These are phyloP conservation scores for Nymphalis c-album DNA, from an alignment of 2,888 invertebrate species.

Conservation along the genomic window DNA sequence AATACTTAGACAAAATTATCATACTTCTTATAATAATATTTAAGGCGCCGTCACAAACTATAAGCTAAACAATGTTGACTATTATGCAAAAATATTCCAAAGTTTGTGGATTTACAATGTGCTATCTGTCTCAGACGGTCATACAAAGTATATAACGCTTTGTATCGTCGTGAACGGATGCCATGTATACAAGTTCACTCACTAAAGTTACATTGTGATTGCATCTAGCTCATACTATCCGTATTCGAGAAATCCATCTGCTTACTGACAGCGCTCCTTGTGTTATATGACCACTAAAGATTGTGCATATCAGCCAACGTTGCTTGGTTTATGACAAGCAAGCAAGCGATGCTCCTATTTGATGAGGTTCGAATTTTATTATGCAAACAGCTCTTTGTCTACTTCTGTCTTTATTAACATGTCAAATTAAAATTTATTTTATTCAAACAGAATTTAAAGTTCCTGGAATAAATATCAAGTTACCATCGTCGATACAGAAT, in stretches of 20 bases:
- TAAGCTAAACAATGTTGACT: no score
- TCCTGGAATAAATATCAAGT: no score
- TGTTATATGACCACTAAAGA: constrained; percentile 8
- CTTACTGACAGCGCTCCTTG: not conserved
- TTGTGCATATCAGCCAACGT: constrained; percentile 1
- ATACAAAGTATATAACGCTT: not conserved
- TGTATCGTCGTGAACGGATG: not conserved
- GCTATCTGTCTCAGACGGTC: not conserved
- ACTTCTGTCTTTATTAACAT: no score
- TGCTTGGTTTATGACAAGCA: not conserved
- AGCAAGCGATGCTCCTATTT: not conserved
- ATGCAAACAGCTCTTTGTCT: no score
- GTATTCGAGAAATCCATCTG: not conserved
- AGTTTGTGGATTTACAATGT: not conserved
- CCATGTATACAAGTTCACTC: not conserved
- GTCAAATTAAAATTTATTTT: no score
- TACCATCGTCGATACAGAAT: no score
- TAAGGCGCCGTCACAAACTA: not conserved
- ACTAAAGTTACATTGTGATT: constrained; percentile 2
- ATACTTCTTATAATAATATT: not conserved
- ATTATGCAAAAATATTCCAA: not conserved
- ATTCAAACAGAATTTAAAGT: no score
- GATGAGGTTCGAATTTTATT: not conserved
- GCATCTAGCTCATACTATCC: constrained; percentile 2
- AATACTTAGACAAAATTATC: not conserved